Base-by-base conservation (phyloP, 2,797 vertebrate species). In the Oceanodroma leucorhoa region DNA sequence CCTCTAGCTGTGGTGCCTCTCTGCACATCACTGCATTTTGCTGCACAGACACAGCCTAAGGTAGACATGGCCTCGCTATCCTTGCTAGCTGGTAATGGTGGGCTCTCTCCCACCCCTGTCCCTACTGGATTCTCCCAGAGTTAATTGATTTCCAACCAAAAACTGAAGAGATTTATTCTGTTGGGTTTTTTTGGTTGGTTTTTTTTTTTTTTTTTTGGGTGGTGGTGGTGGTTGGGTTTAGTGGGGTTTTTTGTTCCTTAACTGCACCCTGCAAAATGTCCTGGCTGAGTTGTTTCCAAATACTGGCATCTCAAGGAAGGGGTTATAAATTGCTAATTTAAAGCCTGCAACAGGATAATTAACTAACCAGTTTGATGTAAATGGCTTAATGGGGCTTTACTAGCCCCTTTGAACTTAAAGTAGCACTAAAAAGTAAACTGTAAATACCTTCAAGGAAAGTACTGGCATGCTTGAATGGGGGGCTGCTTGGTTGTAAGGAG, bases 351-450 rank as follows among this genome's bases (percentile, higher is more conserved):
- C 87, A 90, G 92, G 90, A 87, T 94, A 96, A 97, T 96, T 95
- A 96, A 96, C 93, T 94, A 95, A 97, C 96, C 94, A 96, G 96
- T 95, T 96, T 96, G 94, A 96, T 96, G 94, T 94, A 95, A 96
- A 95, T 96, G 89, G 94, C 95, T 97, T 97, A 94, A 95, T 96
- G 79, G 77, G 79, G 94, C 91, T 97, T 97, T 95, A 91, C 94
- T 94, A 93, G 86, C 90, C 94, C 94, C 93, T 94, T 92, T 95
- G 88, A 96, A 95, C 96, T 95, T 91, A 97, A 86, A 96, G 95
- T 76, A 96, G 89, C 91, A 95, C 95, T 95, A 96, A 96, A 96
- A 97, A 94, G 92, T 95, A 95, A 95, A 95, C 93, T 92, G 94
- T 92, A 97, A 97, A 97, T 96, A 91, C 97, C 96, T 95, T 94